Evolutionary conservation across 2,113 vertebrate genomes (phyloP).

Genomic region (Columbina picui): DNA sequence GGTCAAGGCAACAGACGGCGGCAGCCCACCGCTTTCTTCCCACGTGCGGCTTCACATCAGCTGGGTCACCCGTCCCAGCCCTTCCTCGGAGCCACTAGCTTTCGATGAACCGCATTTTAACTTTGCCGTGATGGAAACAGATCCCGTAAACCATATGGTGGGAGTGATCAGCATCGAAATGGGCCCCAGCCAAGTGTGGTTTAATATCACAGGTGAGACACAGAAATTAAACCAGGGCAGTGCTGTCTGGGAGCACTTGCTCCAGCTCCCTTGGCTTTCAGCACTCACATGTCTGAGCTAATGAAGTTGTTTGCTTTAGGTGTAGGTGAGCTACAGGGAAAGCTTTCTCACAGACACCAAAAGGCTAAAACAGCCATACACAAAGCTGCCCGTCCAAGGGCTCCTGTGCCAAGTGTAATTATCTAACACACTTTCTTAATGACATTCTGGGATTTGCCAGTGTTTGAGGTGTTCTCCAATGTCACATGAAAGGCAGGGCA

Average conservation of each 20-base stretch:
- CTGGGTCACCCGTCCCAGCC: conserved; percentile 82
- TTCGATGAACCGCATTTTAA: conserved; percentile 90
- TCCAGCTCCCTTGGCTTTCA: not conserved
- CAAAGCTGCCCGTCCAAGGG: not conserved
- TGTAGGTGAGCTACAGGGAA: not conserved
- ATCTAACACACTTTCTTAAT: not conserved
- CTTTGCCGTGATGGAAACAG: conserved; percentile 94
- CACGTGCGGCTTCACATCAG: conserved; percentile 89
- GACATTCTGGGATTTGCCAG: not conserved
- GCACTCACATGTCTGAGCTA: not conserved
- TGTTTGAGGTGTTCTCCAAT: conserved; percentile 1
- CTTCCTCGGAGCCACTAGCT: conserved; percentile 77
- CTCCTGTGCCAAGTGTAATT: not conserved
- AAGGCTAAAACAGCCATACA: not conserved
- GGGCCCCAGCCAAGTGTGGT: conserved; percentile 85
- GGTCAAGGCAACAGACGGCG: conserved; percentile 90
- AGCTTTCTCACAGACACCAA: conserved; percentile 15
- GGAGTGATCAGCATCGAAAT: conserved; percentile 90
- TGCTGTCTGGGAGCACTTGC: not conserved
- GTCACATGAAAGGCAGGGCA: not conserved
- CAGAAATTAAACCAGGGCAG: not conserved
- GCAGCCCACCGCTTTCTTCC: conserved; percentile 81
- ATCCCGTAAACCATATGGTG: conserved; percentile 93
- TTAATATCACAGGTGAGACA: conserved; percentile 88
- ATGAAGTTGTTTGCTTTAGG: conserved; percentile 37